Evolutionary conservation across 2,888 invertebrate species (phyloP), one percentile per base, ranked within the genome.

Genomic region (Trachelus stipa): DNA sequence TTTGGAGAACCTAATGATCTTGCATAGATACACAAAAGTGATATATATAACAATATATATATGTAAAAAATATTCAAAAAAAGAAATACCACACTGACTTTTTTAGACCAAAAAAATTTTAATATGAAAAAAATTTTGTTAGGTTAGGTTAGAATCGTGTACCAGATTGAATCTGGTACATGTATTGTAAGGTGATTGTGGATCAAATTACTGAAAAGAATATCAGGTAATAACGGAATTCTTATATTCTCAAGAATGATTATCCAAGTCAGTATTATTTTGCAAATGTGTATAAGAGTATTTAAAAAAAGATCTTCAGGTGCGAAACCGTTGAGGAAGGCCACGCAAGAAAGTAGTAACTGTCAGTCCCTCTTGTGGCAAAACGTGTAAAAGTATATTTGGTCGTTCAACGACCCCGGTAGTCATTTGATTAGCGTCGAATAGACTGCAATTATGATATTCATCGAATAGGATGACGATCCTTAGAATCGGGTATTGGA

Each of bases 341-440:
- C 71, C 71, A 71, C 15, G 12, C 12, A 34, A 23, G 71, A 56
- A 75, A n/a, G 34, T 68, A 37, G 56, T 34, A 56, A 37, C 15
- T 68, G 33, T 12, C 56, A n/a, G 33, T 30, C 11, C 68, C 3
- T 15, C 31, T 30, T n/a, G 23, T 68, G 34, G 69, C 69, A 69
- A 74, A 69, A 35, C 40, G 68, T 74, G 77, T 77, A 77, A 77
- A 74, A 77, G 77, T 77, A 74, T 77, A 73, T 77, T 77, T 69
- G 56, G 69, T 69, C 73, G 77, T 68, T 77, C 33, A 56, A 31
- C 34, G 74, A 74, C 77, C 77, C 23, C 9, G 56, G 9, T 56
- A 56, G 56, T 9, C 56, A 56, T 23, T 56, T 23, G 15, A 56
- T 33, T 75, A n/a, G 31, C 68, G 34, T 33, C 74, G n/a, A 31